Evolutionary conservation across 2,113 vertebrate species (phyloP), one percentile per base, ranked within the genome.

Genomic region (Fregetta grallaria): DNA sequence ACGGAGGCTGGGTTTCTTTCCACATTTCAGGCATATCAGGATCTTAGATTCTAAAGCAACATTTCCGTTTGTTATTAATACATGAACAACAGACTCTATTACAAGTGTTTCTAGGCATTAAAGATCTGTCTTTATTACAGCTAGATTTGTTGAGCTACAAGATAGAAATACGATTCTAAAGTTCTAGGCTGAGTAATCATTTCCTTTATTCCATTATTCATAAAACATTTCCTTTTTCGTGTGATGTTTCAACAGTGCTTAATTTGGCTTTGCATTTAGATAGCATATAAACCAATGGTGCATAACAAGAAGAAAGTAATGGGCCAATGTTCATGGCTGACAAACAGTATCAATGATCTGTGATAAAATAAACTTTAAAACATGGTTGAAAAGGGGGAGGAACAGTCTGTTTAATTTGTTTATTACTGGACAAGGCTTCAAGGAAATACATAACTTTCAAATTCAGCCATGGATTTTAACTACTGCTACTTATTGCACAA

Each of bases 211-310:
- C 17, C 32, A 83, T 92, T 94, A 83, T 94, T 96, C 90, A 96
- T 88, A 95, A 92, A 93, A 91, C 23, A 50, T 86, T 92, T 91
- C 26, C 19, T 89, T 89, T 94, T 75, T 77, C 3, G 3, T 67
- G 15, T 70, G 45, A 66, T 72, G 30, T 86, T 94, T 88, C 91
- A 93, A 63, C 55, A 40, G 58, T 67, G 25, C 70, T 94, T 94
- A 94, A 95, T 91, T 95, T 95, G 79, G 49, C 38, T 93, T 93
- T 95, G 52, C 53, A 88, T 95, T 95, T 88, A 91, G 78, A 88
- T 66, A 66, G 13, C 71, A 21, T 84, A 91, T 91, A 92, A 97
- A 86, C 74, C 74, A 90, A 56, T 67, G 50, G 29, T 55, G 86
- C 56, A 65, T 81, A 94, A 34, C 65, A 88, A 88, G 68, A 95